Evolutionary conservation across 2,113 vertebrate species (phyloP).

Genomic region (Lagopus leucura): DNA sequence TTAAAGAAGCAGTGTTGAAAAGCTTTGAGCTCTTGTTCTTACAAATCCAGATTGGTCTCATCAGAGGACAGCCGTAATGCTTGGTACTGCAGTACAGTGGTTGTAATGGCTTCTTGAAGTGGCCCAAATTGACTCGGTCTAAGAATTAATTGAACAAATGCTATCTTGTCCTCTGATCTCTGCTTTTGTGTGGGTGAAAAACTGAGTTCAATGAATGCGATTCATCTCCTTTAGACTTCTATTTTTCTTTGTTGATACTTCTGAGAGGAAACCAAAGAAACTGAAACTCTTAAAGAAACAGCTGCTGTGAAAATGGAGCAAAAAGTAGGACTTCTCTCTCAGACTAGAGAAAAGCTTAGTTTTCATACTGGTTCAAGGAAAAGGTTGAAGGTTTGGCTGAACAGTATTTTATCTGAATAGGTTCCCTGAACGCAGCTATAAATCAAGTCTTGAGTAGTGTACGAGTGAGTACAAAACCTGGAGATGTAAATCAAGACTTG

Average conservation of each 20-base stretch:
- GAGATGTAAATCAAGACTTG: slow-evolving; percentile 57
- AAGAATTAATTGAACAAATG: not conserved
- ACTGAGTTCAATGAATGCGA: not conserved
- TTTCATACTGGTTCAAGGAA: not conserved
- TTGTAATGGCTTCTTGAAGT: not conserved
- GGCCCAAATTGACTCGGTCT: not conserved
- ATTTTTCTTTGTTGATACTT: not conserved
- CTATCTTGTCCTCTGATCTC: not conserved
- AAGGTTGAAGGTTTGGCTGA: slow-evolving; percentile 23
- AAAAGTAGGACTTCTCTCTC: not conserved
- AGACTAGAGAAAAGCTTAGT: not conserved
- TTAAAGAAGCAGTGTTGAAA: not conserved
- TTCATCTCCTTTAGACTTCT: not conserved
- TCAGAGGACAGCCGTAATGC: fast-evolving
- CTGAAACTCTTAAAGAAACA: not conserved
- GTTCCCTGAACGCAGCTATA: slow-evolving; percentile 35
- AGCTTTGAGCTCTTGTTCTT: not conserved
- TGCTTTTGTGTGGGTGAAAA: not conserved
- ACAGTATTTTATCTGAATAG: slow-evolving; percentile 52
- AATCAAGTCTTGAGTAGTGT: slow-evolving; percentile 43
- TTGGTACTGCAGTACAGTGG: not conserved
- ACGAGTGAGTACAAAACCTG: slow-evolving; percentile 15
- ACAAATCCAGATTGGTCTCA: not conserved
- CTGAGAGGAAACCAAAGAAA: not conserved
- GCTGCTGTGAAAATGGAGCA: not conserved